phyloP scores from a whole-genome alignment of 2,113 vertebrate genomes.

The Jacana jacana region DNA sequence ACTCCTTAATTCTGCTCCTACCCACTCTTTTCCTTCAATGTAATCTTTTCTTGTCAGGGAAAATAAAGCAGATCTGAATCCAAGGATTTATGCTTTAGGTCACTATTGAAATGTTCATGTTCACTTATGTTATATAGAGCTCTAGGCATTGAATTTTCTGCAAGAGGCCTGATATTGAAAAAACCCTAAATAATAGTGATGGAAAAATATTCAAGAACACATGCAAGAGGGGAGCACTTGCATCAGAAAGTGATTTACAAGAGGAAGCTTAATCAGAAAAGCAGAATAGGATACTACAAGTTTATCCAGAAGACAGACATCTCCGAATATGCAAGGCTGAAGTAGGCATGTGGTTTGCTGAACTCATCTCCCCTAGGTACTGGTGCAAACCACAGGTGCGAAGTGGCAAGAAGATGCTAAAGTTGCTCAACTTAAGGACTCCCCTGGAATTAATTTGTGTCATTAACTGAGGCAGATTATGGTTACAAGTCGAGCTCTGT shows the following conservation, averaged over 20 bases:
- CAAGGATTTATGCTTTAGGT: not conserved
- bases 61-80: not conserved
- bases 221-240: not conserved
- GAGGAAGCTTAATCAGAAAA: not conserved
- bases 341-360: not conserved
- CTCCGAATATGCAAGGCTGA: not conserved
- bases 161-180: not conserved
- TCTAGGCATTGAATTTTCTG: not conserved
- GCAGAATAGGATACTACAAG: not conserved
- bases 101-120: not conserved
- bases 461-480: not conserved
- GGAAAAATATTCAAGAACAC: conserved; percentile 4
- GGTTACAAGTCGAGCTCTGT: not conserved
- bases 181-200: not conserved
- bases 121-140: not conserved
- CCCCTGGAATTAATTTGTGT: accelerated
- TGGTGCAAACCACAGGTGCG: not conserved
- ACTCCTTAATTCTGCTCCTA: not conserved
- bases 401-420: not conserved
- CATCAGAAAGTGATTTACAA: not conserved
- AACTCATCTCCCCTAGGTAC: not conserved
- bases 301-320: not conserved
- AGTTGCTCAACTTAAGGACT: not conserved
- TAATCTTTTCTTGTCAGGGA: not conserved
- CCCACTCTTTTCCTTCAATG: not conserved